Base-by-base conservation (phyloP, 1,140 invertebrate genomes). In the Chrysoperla carnea region DNA sequence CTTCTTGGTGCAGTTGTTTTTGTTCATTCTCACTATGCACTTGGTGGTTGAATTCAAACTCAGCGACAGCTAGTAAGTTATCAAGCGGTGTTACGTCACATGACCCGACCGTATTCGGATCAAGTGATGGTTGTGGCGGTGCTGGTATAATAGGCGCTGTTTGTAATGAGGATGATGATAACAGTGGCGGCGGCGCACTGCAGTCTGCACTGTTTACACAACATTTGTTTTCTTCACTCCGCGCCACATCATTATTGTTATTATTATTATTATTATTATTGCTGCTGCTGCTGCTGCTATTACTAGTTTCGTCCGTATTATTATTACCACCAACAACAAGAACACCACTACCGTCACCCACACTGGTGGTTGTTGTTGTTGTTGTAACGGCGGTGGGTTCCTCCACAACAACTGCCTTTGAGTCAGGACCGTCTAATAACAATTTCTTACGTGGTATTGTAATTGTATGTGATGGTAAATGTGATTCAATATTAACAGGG, bases 391-490 rank as follows among this genome's bases (percentile, higher is more conserved):
- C 17, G 17, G 17, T 23, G 17, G 17, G 17, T 23, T 23, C 17
- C 17, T 23, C 17, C 5, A 23, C 17, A 23, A 23, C 17, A 23
- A 23, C 17, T 23, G 17, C 2, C 17, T 23, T 23, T 23, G 17
- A 23, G 17, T 23, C 17, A 23, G 17, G 5, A 23, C 17, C 17
- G 17, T 23, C 17, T 23, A 23, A 23, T 23, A 23, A 23, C 17
- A 23, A 23, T 29, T 45, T 40, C 31, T 52, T 51, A 28, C 60
- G 63, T 44, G 64, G 64, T 44, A 70, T 60, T 49, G 64, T 62
- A 42, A 70, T 70, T 15, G 67, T 70, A 57, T 70, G 68, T 43
- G 67, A 70, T 33, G 68, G 68, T 46, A 72, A 64, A 49, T 67
- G 64, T 39, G 68, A 65, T 58, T 72, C 69, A 51, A 72, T 62